Base-by-base conservation (phyloP, 1,140 invertebrate genomes). In the Drosophila equinoxialis region DNA sequence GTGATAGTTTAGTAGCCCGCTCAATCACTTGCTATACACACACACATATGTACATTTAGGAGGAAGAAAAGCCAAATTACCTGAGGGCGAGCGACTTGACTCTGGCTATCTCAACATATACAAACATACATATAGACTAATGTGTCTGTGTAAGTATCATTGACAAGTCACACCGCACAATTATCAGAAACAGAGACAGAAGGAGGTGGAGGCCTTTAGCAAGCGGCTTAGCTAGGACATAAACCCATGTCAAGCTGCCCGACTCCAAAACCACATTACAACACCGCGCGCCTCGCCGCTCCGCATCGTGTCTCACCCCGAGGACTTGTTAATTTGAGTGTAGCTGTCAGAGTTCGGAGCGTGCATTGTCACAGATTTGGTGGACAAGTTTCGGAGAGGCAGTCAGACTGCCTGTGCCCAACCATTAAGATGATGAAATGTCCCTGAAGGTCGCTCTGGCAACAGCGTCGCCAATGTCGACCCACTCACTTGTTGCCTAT, bases 341-440 rank as follows among this genome's bases (percentile, higher is more conserved):
- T 70, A 35, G 69, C 71, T 77, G 81, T 79, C 72, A 68, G 41
- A 68, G 55, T 48, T 66, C 41, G 54, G 63, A 30, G 72, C 26
- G 42, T 74, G 59, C 73, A 74, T 66, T 74, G 71, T 66, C 74
- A 62, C 68, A 71, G 74, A 77, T 77, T 77, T 71, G 62, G 45
- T 51, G 45, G 45, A 51, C 45, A 51, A 51, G 45, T 51, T 51
- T 8, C 7, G 3, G 20, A 23, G 4, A n/a, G 20, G 35, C 7
- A 37, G 8, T 37, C 35, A 37, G 35, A 10, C 30, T 59, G 20
- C 7, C 30, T 2, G 30, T 20, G 8, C 35, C 20, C 20, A 6
- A 42, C 68, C 79, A 82, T 83, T 83, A 82, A 65, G 83, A 86
- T 86, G 83, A 86, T 87, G 83, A 86, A 86, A 87, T 83, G 83